phyloP scores from a whole-genome alignment of 2,113 vertebrate genomes.

The Oryctolagus cuniculus region DNA sequence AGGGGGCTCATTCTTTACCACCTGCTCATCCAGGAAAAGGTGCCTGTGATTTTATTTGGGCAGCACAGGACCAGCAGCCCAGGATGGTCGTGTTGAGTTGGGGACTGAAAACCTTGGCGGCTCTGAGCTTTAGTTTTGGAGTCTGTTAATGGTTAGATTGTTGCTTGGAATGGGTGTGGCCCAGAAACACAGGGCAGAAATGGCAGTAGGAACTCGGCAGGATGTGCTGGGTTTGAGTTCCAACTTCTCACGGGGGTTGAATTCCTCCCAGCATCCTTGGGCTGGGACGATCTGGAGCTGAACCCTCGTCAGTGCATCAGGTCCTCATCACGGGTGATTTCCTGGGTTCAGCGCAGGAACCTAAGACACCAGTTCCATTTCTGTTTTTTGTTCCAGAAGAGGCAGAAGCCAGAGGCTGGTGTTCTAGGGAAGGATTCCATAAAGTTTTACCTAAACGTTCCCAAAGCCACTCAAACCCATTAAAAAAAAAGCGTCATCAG shows the following conservation, averaged over 20 bases:
- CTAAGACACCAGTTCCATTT: neutral
- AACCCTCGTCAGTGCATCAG: neutral
- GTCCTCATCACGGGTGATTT: neutral
- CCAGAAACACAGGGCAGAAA: neutral
- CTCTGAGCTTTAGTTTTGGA: neutral
- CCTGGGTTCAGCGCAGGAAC: neutral
- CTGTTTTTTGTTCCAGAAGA: neutral
- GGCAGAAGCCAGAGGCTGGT: neutral
- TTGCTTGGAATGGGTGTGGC: neutral
- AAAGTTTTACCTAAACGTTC: neutral
- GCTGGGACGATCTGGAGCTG: neutral
- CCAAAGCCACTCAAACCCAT: neutral
- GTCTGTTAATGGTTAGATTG: neutral
- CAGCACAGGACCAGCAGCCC: neutral
- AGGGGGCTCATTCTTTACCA: neutral
- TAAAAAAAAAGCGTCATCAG: neutral
- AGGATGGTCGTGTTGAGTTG: neutral
- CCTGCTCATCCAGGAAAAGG: neutral
- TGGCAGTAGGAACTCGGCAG: neutral
- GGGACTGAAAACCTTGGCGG: neutral
- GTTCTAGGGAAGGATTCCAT: neutral
- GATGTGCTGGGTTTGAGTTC: neutral
- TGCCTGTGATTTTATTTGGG: neutral
- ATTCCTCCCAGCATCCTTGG: neutral
- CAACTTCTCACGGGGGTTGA: neutral